Percentiles rank a stretch among this genome's conserved stretches.
These are phyloP conservation scores for Cheilosia impressa DNA, from an alignment of 2,888 invertebrate species.

Conservation along the genomic window DNA sequence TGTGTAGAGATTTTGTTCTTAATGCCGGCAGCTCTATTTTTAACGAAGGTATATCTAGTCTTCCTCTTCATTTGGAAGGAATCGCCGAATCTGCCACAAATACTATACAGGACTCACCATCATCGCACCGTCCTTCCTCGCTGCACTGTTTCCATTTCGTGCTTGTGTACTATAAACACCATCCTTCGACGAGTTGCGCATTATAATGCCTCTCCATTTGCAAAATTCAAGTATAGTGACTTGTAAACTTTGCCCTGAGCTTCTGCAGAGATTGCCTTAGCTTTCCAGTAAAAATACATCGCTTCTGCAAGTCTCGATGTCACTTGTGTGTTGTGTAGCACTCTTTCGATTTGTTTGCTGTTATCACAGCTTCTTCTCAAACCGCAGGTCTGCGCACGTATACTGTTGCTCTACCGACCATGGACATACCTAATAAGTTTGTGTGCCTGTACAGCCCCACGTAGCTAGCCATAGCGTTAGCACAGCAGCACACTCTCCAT, in stretches of 20 bases:
- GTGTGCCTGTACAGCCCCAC: constrained; percentile 17
- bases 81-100: background rate
- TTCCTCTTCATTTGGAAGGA: constrained; percentile 14
- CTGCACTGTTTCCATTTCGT: constrained; percentile 35
- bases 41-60: constrained; percentile 4
- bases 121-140: constrained; percentile 2
- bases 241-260: constrained; percentile 34
- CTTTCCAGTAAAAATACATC: constrained; percentile 14
- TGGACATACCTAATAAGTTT: background rate
- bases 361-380: constrained; percentile 52
- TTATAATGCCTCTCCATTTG: constrained; percentile 31
- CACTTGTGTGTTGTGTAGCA: constrained; percentile 10
- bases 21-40: constrained; percentile 41
- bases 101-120: background rate
- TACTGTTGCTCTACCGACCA: constrained; percentile 68
- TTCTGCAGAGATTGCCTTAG: constrained; percentile 24
- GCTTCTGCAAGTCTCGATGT: constrained; percentile 47
- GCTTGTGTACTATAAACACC: constrained; percentile 8
- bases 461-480: background rate
- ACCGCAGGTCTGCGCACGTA: constrained; percentile 71
- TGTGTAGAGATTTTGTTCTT: constrained; percentile 37
- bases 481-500: constrained; percentile 26
- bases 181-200: constrained; percentile 68
- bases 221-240: constrained; percentile 10
- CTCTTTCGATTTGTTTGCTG: constrained; percentile 21